These are phyloP conservation scores for Myiopsitta monachus DNA, from an alignment of 2,113 vertebrate species.

Conservation along the genomic window DNA sequence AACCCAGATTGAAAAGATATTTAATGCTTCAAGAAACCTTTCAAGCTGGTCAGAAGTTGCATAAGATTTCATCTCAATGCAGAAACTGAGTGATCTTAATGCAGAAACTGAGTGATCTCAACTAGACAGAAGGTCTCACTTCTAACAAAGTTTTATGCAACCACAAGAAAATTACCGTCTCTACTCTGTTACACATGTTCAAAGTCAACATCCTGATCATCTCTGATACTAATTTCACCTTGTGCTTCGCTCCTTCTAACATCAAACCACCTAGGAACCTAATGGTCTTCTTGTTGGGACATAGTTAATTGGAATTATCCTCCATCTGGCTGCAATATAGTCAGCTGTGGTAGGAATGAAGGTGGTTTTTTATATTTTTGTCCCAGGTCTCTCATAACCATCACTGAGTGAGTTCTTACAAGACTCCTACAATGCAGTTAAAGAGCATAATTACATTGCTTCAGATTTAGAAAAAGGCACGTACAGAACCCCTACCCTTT, in stretches of 20 bases:
- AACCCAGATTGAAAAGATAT: neutral
- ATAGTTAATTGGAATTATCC: neutral
- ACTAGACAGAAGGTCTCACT: neutral
- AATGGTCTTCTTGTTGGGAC: neutral
- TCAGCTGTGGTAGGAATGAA: neutral
- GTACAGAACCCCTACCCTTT: neutral
- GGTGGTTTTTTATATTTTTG: neutral
- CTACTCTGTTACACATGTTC: neutral
- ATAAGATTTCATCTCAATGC: neutral
- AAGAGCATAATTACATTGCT: neutral
- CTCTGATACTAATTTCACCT: neutral
- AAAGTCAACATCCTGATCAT: neutral
- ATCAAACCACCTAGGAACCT: neutral
- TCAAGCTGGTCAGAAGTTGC: neutral
- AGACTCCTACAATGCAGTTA: neutral
- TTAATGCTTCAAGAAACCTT: neutral
- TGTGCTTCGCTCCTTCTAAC: neutral
- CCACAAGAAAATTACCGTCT: neutral
- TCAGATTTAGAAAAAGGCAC: neutral
- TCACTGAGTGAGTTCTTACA: neutral
- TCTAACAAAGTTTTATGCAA: neutral
- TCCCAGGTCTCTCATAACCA: neutral
- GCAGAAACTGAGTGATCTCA: neutral
- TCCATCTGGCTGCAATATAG: neutral
- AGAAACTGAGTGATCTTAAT: neutral